These are phyloP conservation scores for Agriopis marginaria DNA, from an alignment of 2,888 invertebrate species.

Conservation along the genomic window DNA sequence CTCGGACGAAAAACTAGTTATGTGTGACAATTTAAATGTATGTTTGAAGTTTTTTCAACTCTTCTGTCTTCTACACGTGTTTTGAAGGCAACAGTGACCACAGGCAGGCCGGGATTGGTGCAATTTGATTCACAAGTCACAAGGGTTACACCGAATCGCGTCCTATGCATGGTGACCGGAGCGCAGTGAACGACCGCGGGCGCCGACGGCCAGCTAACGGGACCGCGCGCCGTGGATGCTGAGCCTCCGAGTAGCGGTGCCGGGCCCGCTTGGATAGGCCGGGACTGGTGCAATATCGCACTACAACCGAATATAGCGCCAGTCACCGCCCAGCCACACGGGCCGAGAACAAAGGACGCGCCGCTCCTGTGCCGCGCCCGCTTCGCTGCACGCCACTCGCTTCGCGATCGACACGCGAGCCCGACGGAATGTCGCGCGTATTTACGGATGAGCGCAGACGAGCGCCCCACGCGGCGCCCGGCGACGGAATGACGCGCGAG, in stretches of 20 bases:
- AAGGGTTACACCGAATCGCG: slow-evolving; percentile 85
- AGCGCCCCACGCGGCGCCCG: slow-evolving; percentile 58
- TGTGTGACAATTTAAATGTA: slow-evolving; percentile 8
- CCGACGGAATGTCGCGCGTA: slow-evolving; percentile 71
- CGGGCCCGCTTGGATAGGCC: slow-evolving; percentile 85
- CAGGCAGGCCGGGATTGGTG: slow-evolving; percentile 87
- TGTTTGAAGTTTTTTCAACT: not conserved
- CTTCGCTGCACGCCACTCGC: slow-evolving; percentile 46
- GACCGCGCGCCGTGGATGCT: slow-evolving; percentile 83
- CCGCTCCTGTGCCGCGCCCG: slow-evolving; percentile 72
- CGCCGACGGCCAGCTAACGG: slow-evolving; percentile 74
- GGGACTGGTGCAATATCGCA: slow-evolving; percentile 87
- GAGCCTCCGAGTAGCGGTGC: slow-evolving; percentile 76
- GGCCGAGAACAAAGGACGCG: slow-evolving; percentile 79
- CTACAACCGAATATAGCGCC: slow-evolving; percentile 83
- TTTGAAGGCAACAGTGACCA: slow-evolving; percentile 64
- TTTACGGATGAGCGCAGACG: slow-evolving; percentile 56
- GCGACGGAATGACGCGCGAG: slow-evolving; percentile 69
- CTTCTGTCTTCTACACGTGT: slow-evolving; percentile 42
- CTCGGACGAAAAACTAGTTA: slow-evolving; percentile 25
- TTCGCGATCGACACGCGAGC: slow-evolving; percentile 59
- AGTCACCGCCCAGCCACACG: slow-evolving; percentile 84
- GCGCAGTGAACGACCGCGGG: slow-evolving; percentile 77
- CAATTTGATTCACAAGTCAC: slow-evolving; percentile 81
- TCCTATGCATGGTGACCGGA: slow-evolving; percentile 82